Evolutionary conservation across 1,140 invertebrate genomes (phyloP), one percentile per base, ranked within the genome.

Genomic region (Caenorhabditis tropicalis): DNA sequence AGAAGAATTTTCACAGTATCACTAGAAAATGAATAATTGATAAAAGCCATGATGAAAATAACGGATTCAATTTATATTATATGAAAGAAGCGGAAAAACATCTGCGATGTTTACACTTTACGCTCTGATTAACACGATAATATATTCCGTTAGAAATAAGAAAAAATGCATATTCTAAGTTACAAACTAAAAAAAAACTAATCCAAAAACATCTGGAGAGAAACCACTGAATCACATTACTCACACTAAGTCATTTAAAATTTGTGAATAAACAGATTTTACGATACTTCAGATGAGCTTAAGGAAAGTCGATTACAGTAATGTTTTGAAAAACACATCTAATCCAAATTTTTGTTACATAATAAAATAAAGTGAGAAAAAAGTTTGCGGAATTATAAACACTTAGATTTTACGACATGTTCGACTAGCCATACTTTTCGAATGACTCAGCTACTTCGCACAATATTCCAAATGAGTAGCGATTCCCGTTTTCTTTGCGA

Each of bases 401-500:
- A 43, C 24, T 10, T 10, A 46, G 27, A 46, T 43, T 74, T 31
- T 43, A 74, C 65, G 43, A 74, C 33, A 39, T 56, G 24, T 15
- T 56, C 29, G 24, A 10, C 5, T 56, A 27, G 7, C 7, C 53
- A 24, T n/a, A n/a, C n/a, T n/a, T n/a, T n/a, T n/a, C n/a, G 7
- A 43, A n/a, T 74, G 36, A 74, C 65, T 43, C 36, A 43, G 36
- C 10, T 56, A 56, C 4, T 27, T 27, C 53, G 21, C 21, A 21
- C 53, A 51, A n/a, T 7, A 46, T 46, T 56, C 10, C 43, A 74
- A n/a, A n/a, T 43, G 16, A 74, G 33, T 27, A 7, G n/a, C n/a
- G n/a, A 24, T 74, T 74, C 65, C 65, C 65, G 65, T 74, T 74
- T 74, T 43, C 3, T n/a, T 24, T 19, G 12, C 36, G 65, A 43